Conservation (phyloP, 2,888 invertebrate species). For the Phengaris alcon region DNA sequence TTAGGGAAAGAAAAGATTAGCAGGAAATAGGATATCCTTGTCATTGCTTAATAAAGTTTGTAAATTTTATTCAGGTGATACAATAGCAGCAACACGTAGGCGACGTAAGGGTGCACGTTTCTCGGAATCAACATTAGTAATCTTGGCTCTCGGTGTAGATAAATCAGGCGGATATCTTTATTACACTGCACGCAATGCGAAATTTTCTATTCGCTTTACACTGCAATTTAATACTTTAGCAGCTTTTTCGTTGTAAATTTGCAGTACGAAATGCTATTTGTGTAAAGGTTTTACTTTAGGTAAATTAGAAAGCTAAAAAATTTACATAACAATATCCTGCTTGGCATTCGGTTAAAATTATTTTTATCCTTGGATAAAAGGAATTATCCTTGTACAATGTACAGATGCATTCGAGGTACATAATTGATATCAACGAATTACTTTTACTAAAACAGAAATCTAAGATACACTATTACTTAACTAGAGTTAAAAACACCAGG, state of each 20-base stretch:
- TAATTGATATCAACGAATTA: background rate
- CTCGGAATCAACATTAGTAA: constrained; percentile 33
- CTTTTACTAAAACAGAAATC: background rate
- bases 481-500: constrained; percentile 1
- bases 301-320: background rate
- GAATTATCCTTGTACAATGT: background rate
- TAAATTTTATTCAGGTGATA: constrained; percentile 23
- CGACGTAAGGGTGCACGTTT: constrained; percentile 31
- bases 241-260: background rate
- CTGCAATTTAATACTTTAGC: constrained; percentile 13
- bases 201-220: constrained; percentile 17
- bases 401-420: background rate
- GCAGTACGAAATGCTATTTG: background rate
- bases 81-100: constrained; percentile 32
- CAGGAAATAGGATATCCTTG: constrained; percentile 39
- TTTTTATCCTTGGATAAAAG: no score
- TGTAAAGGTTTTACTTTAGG: background rate
- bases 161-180: constrained; percentile 35
- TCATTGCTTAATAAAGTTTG: constrained; percentile 28
- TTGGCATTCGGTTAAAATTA: background rate
- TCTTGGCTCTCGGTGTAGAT: constrained; percentile 33
- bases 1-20: constrained; percentile 27
- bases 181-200: constrained; percentile 31
- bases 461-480: constrained; percentile 7
- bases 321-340: background rate